phyloP scores from a whole-genome alignment of 2,113 vertebrate species.

The Microtus ochrogaster region DNA sequence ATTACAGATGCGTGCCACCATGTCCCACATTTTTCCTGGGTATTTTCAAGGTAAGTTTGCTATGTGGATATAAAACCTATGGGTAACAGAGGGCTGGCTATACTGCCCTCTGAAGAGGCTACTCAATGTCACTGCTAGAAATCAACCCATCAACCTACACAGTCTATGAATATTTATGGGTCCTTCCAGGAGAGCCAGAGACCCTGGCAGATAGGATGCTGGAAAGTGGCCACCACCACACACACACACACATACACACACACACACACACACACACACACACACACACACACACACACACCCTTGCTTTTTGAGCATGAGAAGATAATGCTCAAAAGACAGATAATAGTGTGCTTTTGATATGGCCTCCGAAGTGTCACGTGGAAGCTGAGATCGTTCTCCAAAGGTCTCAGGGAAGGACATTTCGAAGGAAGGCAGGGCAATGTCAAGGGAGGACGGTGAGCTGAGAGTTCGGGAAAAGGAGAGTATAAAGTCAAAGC shows the following conservation, averaged over 20 bases:
- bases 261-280: neutral
- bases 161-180: neutral
- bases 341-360: neutral
- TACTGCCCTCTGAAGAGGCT: neutral
- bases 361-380: accelerated
- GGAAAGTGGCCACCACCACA: neutral
- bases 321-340: neutral
- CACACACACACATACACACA: neutral
- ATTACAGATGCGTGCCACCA: too few species aligned
- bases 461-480: neutral
- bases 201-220: neutral
- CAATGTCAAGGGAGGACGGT: neutral
- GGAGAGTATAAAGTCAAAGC: neutral
- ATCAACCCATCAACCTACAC: neutral
- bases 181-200: neutral
- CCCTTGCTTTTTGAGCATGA: neutral
- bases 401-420: neutral
- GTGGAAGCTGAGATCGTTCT: neutral
- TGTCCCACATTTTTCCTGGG: neutral
- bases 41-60: neutral
- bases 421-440: neutral
- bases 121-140: neutral
- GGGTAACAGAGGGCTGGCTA: neutral
- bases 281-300: neutral
- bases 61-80: neutral